Evolutionary conservation across 2,888 invertebrate species (phyloP), one percentile per base, ranked within the genome.

Genomic region (Latheticus oryzae): DNA sequence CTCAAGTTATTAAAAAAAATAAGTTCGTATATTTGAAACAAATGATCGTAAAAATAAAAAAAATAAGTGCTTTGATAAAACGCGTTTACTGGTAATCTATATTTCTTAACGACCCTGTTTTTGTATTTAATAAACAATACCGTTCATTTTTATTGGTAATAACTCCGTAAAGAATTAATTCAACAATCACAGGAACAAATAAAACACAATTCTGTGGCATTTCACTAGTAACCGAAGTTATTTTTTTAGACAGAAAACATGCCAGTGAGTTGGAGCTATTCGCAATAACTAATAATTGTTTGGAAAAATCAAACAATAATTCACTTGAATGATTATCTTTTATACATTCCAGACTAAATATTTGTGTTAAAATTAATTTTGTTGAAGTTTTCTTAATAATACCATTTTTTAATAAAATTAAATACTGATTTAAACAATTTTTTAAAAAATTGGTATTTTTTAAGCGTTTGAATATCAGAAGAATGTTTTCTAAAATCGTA

Each of bases 81-180:
- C n/a, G n/a, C n/a, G n/a, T n/a, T n/a, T n/a, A n/a, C n/a, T n/a
- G n/a, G n/a, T n/a, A n/a, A n/a, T n/a, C n/a, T n/a, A n/a, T n/a
- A n/a, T n/a, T n/a, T n/a, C n/a, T n/a, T n/a, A n/a, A n/a, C n/a
- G n/a, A n/a, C n/a, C n/a, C n/a, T n/a, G n/a, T n/a, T n/a, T n/a
- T n/a, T n/a, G n/a, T n/a, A n/a, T n/a, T n/a, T n/a, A n/a, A n/a
- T 21, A 11, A 43, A 17, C 32, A 55, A 66, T 72, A 84, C 85
- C 82, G 83, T 67, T 83, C 82, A 67, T 84, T 84, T 72, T 82
- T 84, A 62, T 80, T 80, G 21, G 78, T 78, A 7, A 83, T 78
- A 40, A 80, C 78, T 37, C 82, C 80, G 73, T 80, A 82, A 5
- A 83, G 65, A 48, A 85, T 65, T 30, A 82, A 77, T 43, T 82